Evolutionary conservation across 2,888 invertebrate genomes (phyloP).

Genomic region (Acanthosepion pharaonis): DNA sequence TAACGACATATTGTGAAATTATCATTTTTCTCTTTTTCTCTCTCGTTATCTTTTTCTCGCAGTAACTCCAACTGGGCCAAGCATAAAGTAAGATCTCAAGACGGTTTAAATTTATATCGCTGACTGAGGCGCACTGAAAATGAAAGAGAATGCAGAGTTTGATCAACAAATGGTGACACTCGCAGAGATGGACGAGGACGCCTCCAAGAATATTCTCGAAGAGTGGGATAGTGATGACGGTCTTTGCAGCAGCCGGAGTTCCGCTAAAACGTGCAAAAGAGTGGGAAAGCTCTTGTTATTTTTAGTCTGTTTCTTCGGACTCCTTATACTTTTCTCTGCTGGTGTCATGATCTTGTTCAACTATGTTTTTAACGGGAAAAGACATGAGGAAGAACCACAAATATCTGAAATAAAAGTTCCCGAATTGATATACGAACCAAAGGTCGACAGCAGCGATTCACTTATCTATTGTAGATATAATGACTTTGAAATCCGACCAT

Average conservation of each 20-base stretch:
- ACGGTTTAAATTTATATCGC: too few species aligned
- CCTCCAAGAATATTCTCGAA: neutral
- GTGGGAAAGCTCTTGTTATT: neutral
- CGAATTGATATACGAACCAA: neutral
- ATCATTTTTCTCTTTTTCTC: too few species aligned
- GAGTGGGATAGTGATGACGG: neutral
- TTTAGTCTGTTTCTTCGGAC: neutral
- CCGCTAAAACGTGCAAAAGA: neutral
- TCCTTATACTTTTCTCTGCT: neutral
- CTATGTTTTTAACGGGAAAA: neutral
- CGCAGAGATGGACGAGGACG: neutral
- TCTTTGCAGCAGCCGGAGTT: neutral
- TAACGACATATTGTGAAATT: too few species aligned
- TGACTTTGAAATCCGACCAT: neutral
- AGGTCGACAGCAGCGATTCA: neutral
- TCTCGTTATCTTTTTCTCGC: too few species aligned
- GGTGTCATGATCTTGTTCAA: neutral
- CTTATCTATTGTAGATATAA: neutral
- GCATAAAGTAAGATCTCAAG: too few species aligned
- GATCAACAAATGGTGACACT: neutral
- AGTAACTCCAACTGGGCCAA: too few species aligned
- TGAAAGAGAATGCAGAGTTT: neutral
- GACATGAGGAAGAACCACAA: neutral
- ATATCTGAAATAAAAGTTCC: neutral
- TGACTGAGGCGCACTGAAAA: neutral